Percentiles rank a stretch among this genome's conserved stretches.
Conservation (phyloP, 2,113 vertebrate genomes). For the Ictalurus furcatus region DNA sequence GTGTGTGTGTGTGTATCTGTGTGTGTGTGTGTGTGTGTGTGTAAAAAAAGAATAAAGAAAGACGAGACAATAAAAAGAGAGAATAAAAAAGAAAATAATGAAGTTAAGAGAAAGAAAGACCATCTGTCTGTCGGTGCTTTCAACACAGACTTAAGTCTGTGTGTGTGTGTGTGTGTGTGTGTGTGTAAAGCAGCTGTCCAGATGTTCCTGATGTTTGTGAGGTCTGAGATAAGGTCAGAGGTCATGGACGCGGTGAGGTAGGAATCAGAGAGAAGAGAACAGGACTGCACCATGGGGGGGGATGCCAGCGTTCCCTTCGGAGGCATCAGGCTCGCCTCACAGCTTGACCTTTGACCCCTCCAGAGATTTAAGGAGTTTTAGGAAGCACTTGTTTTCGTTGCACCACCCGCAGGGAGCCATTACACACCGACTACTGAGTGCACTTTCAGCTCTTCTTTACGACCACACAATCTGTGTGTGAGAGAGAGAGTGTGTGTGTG, state of each 20-base stretch:
- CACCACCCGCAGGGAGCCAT: conserved; percentile 30
- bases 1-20: too few species aligned
- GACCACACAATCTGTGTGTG: not conserved
- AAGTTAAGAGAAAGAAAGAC: too few species aligned
- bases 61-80: too few species aligned
- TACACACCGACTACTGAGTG: conserved; percentile 22
- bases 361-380: conserved; percentile 34
- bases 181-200: not conserved
- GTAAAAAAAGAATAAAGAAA: too few species aligned
- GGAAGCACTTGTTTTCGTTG: conserved; percentile 34
- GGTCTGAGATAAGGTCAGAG: conserved; percentile 60
- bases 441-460: conserved; percentile 3
- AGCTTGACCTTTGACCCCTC: conserved; percentile 58
- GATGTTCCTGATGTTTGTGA: conserved; percentile 66
- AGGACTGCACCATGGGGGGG: not conserved
- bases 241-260: conserved; percentile 52
- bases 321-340: conserved; percentile 60
- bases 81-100: too few species aligned
- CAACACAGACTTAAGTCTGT: not conserved
- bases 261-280: not conserved
- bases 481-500: not conserved
- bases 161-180: conserved; percentile 52
- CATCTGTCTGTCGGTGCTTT: too few species aligned
- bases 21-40: too few species aligned
- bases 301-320: not conserved